phyloP scores from a whole-genome alignment of 2,888 invertebrate species.

The Eristalinus aeneus region DNA sequence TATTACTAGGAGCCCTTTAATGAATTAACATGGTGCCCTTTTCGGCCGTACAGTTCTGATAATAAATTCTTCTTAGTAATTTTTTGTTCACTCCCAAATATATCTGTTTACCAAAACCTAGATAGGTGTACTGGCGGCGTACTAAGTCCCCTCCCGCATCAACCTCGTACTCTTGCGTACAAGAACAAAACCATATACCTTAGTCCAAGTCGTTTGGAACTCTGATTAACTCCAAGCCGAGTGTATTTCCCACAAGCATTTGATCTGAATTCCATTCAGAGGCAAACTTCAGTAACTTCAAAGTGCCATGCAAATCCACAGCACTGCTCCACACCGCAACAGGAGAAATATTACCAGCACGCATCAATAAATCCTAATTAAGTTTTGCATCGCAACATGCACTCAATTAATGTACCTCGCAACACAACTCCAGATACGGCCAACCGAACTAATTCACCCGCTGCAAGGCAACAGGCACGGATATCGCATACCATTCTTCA shows the following conservation, averaged over 20 bases:
- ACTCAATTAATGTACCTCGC: conserved; percentile 43
- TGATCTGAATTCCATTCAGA: not conserved
- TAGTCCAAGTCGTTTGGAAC: not conserved
- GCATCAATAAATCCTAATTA: conserved; percentile 59
- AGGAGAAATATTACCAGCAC: conserved; percentile 1
- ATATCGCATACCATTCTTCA: conserved; percentile 35
- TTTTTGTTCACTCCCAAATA: too few relatives aligned
- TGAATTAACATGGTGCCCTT: too few relatives aligned
- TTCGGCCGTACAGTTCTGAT: too few relatives aligned
- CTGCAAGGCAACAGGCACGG: conserved; percentile 13
- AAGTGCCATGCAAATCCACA: conserved; percentile 9
- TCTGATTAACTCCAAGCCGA: not conserved
- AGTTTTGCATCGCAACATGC: conserved; percentile 46
- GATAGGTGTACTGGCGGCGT: too few relatives aligned
- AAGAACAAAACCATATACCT: too few relatives aligned
- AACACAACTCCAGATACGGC: conserved; percentile 24
- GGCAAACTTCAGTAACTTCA: not conserved
- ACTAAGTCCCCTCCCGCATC: too few relatives aligned
- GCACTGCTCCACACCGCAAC: not conserved
- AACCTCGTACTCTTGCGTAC: too few relatives aligned
- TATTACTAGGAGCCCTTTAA: too few relatives aligned
- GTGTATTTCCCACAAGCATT: not conserved
- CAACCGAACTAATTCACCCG: conserved; percentile 23
- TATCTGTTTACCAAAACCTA: too few relatives aligned
- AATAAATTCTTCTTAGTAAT: too few relatives aligned